These are phyloP conservation scores for Holocentrus rufus DNA, from an alignment of 2,797 vertebrate species.

Conservation along the genomic window DNA sequence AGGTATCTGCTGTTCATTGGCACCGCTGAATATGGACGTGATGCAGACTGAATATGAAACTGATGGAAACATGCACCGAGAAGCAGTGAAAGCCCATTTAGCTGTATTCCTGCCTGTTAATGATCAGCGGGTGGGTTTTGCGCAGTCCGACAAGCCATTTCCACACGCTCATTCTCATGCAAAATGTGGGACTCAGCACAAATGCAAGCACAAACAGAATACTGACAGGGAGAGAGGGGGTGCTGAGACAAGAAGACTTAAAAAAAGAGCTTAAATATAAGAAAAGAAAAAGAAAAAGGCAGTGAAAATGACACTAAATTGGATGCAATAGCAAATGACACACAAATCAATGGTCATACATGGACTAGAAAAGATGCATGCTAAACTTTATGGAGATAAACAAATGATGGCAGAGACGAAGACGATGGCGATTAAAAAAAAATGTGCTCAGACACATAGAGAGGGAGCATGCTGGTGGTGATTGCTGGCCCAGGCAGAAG, in stretches of 20 bases:
- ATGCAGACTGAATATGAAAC: constrained; percentile 40
- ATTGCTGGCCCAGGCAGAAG: constrained; percentile 56
- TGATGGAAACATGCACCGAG: background rate
- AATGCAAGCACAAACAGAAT: constrained; percentile 43
- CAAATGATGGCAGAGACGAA: constrained; percentile 37
- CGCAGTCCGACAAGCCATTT: constrained; percentile 39
- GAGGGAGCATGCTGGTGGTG: constrained; percentile 66
- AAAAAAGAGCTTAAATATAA: constrained; percentile 41
- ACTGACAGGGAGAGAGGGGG: constrained; percentile 24
- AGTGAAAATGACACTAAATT: constrained; percentile 29
- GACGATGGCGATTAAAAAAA: constrained; percentile 18
- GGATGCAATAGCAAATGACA: constrained; percentile 34
- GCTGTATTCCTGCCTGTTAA: constrained; percentile 38
- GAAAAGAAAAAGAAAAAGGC: constrained; percentile 1
- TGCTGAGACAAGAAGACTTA: constrained; percentile 51
- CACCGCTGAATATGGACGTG: constrained; percentile 11
- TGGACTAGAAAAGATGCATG: constrained; percentile 52
- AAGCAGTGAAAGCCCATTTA: constrained; percentile 42
- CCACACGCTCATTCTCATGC: constrained; percentile 54
- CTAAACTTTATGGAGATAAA: constrained; percentile 54
- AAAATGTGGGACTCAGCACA: constrained; percentile 64
- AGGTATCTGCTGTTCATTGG: constrained; percentile 20
- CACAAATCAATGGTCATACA: constrained; percentile 21
- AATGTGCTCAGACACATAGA: constrained; percentile 66
- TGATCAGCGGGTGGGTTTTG: constrained; percentile 32